These are phyloP conservation scores for Malacosoma neustria DNA, from an alignment of 2,888 invertebrate species.

Conservation along the genomic window DNA sequence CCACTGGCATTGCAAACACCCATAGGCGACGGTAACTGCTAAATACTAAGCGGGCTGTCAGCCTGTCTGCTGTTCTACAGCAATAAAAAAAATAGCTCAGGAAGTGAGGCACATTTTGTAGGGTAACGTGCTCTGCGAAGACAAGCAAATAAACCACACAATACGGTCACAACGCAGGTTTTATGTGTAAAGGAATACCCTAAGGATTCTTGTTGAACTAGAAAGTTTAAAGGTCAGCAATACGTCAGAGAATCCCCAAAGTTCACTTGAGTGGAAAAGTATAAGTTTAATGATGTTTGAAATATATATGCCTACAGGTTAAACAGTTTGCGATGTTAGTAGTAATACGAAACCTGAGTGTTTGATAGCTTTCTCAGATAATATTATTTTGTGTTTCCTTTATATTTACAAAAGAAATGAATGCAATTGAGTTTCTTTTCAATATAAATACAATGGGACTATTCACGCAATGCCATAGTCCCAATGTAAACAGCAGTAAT, in stretches of 20 bases:
- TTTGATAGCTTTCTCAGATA: too few species aligned
- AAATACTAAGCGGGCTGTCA: too few species aligned
- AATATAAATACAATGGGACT: too few species aligned
- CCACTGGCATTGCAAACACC: too few species aligned
- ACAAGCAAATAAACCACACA: background rate
- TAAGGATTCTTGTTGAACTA: conserved; percentile 3
- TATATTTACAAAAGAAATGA: conserved; percentile 2
- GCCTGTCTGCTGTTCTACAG: too few species aligned
- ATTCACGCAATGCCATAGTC: too few species aligned
- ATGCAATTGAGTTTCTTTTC: too few species aligned
- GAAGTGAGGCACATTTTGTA: too few species aligned
- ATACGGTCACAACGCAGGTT: background rate
- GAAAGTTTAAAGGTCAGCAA: background rate
- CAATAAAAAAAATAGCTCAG: too few species aligned
- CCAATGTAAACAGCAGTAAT: too few species aligned
- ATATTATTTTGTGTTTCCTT: too few species aligned
- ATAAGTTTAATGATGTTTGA: conserved; percentile 6
- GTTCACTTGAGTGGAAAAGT: conserved; percentile 7
- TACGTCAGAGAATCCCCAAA: conserved; percentile 3
- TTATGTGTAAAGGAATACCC: conserved; percentile 1
- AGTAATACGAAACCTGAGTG: background rate
- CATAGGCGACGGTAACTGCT: too few species aligned
- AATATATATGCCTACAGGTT: background rate
- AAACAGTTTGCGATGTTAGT: background rate
- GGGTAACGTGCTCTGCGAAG: background rate